Evolutionary conservation across 2,113 vertebrate genomes (phyloP), one percentile per base, ranked within the genome.

Genomic region (Oenanthe oenanthe): DNA sequence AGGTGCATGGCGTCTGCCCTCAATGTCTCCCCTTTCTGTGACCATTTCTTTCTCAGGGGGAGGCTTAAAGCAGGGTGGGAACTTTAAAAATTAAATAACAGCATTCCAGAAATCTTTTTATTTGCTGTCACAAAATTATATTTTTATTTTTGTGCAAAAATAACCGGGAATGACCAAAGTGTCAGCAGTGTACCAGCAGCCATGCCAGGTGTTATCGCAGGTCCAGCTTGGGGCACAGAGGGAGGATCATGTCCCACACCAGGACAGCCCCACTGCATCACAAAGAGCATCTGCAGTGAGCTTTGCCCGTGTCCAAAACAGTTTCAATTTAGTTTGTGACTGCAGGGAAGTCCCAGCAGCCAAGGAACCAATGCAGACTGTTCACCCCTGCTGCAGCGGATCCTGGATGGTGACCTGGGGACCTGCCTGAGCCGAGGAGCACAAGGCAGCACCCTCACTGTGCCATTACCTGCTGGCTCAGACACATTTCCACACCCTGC

Each of bases 161-260:
- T 20, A 45, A 45, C 43, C 10, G 18, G 36, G 34, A 92, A 85
- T 7, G 8, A 50, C 50, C 18, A 3, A 67, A 66, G 40, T 8
- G 16, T 21, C 24, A 56, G 57, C 42, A 50, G 43, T 13, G 26
- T 9, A 9, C 24, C 56, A 76, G 57, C 76, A 83, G 63, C 54
- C 60, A 58, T 2, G 1, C 20, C 17, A 47, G 29, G 16, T 65
- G 40, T 31, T 88, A 65, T 25, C 34, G 53, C 25, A 80, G 77
- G 66, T n/a, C 50, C 63, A 77, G 7, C 3, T 0, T 8, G 12
- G 42, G 36, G 5, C 68, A 77, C 3, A 15, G 56, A 93, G 16
- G 21, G 58, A 50, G 45, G 62, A 57, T 48, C 0, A 0, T 17
- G 36, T 58, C 62, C 79, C 62, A 51, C 0, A 1, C 84, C 2